phyloP scores from a whole-genome alignment of 92 coral and sea anemone species.

The Porites cylindrica region DNA sequence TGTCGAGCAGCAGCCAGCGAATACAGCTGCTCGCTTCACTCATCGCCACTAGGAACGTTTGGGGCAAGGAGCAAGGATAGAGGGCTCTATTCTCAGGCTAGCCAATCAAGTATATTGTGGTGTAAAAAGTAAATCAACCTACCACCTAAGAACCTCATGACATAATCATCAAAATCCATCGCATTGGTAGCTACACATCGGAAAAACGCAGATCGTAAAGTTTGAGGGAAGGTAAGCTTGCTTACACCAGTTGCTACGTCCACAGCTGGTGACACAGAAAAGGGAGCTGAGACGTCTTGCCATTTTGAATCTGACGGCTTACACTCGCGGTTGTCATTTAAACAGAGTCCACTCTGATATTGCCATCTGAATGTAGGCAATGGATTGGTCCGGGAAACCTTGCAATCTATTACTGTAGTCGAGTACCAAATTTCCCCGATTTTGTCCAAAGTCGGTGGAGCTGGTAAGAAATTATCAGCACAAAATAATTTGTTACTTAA shows the following conservation, averaged over 20 bases:
- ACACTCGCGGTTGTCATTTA: slow-evolving; percentile 2
- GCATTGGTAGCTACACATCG: slow-evolving; percentile 14
- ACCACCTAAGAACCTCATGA: neutral
- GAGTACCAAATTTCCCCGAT: neutral
- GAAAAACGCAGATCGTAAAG: neutral
- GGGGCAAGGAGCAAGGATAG: too few relatives aligned
- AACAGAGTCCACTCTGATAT: slow-evolving; percentile 3
- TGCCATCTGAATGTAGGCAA: slow-evolving; percentile 36
- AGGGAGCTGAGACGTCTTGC: neutral
- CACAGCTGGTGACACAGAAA: neutral
- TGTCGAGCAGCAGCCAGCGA: too few relatives aligned
- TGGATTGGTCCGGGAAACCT: slow-evolving; percentile 16
- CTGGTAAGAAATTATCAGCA: neutral
- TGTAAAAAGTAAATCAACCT: slow-evolving; percentile 5
- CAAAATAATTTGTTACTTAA: too few relatives aligned
- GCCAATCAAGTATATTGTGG: neutral
- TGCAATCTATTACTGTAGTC: neutral
- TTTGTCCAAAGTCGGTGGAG: slow-evolving; percentile 20
- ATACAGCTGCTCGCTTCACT: too few relatives aligned
- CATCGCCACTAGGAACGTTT: too few relatives aligned
- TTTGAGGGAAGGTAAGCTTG: neutral
- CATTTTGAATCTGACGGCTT: neutral
- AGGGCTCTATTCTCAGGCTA: too few relatives aligned
- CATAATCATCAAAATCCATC: neutral
- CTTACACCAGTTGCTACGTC: slow-evolving; percentile 2